Conservation (phyloP, 2,797 vertebrate genomes). For the Sebastes cheni region DNA sequence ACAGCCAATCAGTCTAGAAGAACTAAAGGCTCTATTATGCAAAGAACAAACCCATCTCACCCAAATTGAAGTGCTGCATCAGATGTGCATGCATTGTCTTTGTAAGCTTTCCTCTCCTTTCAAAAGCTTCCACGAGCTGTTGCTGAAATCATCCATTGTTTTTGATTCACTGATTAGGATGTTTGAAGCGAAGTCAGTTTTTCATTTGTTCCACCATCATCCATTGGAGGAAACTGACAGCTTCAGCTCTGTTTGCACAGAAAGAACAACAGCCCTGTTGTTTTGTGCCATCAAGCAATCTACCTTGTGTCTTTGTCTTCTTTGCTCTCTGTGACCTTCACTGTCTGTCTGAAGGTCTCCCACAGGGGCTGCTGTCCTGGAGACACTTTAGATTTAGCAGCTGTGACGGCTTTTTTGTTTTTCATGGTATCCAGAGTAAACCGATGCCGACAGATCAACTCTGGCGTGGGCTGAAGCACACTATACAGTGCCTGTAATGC, state of each 20-base stretch:
- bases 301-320: not conserved
- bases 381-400: constrained; percentile 5
- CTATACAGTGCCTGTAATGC: constrained; percentile 74
- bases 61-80: not conserved
- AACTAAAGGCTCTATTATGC: not conserved
- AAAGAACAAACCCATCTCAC: not conserved
- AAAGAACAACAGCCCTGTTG: not conserved
- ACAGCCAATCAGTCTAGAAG: not conserved
- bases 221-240: not conserved
- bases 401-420: constrained; percentile 1
- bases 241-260: not conserved
- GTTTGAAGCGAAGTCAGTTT: not conserved
- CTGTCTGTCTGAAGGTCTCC: constrained; percentile 29
- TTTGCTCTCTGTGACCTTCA: constrained; percentile 2
- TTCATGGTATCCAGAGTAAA: constrained; percentile 66
- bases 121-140: not conserved
- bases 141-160: not conserved
- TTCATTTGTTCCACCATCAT: not conserved
- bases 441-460: constrained; percentile 57
- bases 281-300: not conserved
- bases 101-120: not conserved
- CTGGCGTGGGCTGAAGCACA: constrained; percentile 64
- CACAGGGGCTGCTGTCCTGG: constrained; percentile 40
- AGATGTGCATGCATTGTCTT: not conserved
- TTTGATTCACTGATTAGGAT: not conserved